Conservation (phyloP, 2,797 vertebrate species). For the Poeciliopsis presidionis region DNA sequence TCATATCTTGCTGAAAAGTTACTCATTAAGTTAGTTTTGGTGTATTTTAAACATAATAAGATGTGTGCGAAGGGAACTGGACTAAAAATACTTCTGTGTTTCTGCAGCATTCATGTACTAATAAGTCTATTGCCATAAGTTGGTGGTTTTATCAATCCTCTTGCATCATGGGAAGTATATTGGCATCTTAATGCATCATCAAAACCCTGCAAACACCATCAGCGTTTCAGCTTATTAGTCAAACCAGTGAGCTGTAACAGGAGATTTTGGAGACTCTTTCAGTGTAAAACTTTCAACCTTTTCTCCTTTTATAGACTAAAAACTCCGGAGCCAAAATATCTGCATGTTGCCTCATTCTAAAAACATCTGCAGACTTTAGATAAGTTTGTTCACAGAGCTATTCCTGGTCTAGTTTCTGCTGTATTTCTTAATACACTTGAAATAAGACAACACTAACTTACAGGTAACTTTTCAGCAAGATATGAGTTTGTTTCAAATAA, state of each 20-base stretch:
- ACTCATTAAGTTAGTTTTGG: no score
- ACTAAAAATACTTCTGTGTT: no score
- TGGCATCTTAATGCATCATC: not conserved
- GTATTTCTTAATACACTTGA: no score
- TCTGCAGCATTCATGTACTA: not conserved
- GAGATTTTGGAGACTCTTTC: not conserved
- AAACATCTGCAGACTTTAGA: conserved; percentile 13
- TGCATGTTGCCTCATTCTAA: conserved; percentile 4
- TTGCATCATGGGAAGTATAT: not conserved
- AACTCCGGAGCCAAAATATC: not conserved
- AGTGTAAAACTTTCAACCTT: not conserved
- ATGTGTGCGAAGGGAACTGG: no score
- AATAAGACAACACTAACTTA: no score
- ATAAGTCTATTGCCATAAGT: not conserved
- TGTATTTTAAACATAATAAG: no score
- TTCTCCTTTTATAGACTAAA: conserved; percentile 12
- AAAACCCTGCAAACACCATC: not conserved
- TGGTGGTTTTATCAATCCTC: not conserved
- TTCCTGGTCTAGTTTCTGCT: no score
- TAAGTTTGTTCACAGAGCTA: not conserved
- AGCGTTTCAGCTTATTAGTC: not conserved
- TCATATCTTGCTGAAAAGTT: no score
- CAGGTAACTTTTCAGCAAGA: no score
- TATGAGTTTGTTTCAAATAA: no score
- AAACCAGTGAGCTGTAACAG: not conserved